Base-by-base conservation (phyloP, 2,888 invertebrate species). In the Polyommatus iphigenia region DNA sequence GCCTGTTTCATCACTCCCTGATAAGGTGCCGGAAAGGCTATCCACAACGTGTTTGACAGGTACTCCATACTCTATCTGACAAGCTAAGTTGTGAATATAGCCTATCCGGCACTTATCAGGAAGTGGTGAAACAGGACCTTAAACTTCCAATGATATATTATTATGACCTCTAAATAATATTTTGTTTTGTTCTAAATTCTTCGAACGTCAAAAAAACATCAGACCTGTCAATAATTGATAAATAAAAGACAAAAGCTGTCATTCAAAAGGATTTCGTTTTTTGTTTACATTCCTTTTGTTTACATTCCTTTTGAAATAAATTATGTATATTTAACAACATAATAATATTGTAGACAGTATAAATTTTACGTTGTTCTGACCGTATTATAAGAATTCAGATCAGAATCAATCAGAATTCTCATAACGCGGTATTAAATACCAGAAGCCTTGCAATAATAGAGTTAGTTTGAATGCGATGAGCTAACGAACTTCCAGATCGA, bases 251-350 rank as follows among this genome's bases (percentile, higher is more conserved):
- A 67, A 67, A 67, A 15, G 29, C 67, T 67, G 75, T 75, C 29
- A 50, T 32, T 75, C 75, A 18, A 75, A 75, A 29, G 75, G 54
- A 54, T 29, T 75, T 29, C 50, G 46, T 75, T 75, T 75, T 75
- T 41, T 75, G 24, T 54, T 75, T 29, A 18, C 75, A 75, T 75
- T 75, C 50, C 50, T 75, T 29, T 54, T 24, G 75, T n/a, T n/a
- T n/a, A n/a, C n/a, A n/a, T n/a, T n/a, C n/a, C n/a, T n/a, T n/a
- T 67, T 24, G 24, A 29, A 29, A 67, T 24, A 24, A 62, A 29
- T 29, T 24, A 29, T 62, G 7, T 20, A 10, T 46, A 46, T 32
- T 57, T 57, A 57, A n/a, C 7, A 10, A 62, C 62, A 4, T 62
- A 24, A 62, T 24, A 62, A 62, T 24, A n/a, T n/a, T n/a, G 3